Evolutionary conservation across 2,113 vertebrate genomes (phyloP), one percentile per base, ranked within the genome.

Genomic region (Pachypanchax playfairii): DNA sequence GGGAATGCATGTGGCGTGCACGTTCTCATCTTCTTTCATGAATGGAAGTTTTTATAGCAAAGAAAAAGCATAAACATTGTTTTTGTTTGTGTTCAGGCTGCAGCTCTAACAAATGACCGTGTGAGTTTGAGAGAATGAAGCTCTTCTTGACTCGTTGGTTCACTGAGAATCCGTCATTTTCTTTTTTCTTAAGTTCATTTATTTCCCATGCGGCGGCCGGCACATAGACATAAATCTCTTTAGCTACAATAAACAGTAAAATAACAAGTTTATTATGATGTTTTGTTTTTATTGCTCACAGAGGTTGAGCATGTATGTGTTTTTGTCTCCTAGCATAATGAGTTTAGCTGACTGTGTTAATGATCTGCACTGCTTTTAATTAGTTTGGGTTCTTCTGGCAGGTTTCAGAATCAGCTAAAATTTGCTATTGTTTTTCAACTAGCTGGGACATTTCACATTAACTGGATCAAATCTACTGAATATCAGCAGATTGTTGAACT

Each of bases 351-450:
- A 55, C 61, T 43, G 25, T 22, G 53, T 38, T 74, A 79, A 80
- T 82, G 74, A 74, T 77, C 55, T 17, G 24, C 38, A 47, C 61
- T 21, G 50, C 65, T 77, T 52, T 62, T 85, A 77, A 87, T 85
- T 84, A n/a, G 24, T 62, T 66, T 79, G n/a, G 48, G 20, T 36
- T 73, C 41, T 36, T 73, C 22, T 68, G 22, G 26, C 10, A 12
- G 47, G 13, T 77, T 74, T 62, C 24, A 65, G 3, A 29, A 0
- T 57, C 43, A 73, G 71, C 28, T 75, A 46, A 43, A 42, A 70
- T 78, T 55, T 70, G n/a, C 65, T 80, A 61, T 67, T 65, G 53
- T 69, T 67, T 62, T 56, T 55, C 55, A 64, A 76, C 79, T 49
- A 55, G 25, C n/a, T 31, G 35, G 29, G 54, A 26, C 2, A n/a